These are phyloP conservation scores for Rhinichthys klamathensis DNA, from an alignment of 2,113 vertebrate genomes.

Conservation along the genomic window DNA sequence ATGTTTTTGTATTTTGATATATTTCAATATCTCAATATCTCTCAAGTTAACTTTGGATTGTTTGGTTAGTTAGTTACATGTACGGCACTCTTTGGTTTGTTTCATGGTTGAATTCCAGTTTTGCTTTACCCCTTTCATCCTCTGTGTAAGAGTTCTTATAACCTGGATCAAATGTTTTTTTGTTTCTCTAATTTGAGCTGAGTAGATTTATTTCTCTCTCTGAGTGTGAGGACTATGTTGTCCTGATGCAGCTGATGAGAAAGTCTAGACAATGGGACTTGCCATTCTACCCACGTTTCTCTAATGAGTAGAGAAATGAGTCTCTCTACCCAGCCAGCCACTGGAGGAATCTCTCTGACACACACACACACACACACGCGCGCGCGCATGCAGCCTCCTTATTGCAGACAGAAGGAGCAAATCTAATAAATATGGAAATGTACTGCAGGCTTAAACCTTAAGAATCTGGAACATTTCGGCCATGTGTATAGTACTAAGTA, in stretches of 20 bases:
- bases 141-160: neutral
- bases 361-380: conserved; percentile 10
- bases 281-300: conserved; percentile 74
- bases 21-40: neutral
- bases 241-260: conserved; percentile 33
- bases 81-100: neutral
- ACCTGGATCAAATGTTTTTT: neutral
- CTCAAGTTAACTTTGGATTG: neutral
- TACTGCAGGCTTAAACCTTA: neutral
- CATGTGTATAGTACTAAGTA: neutral
- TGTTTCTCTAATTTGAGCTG: neutral
- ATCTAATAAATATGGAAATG: conserved; percentile 55
- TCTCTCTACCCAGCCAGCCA: conserved; percentile 35
- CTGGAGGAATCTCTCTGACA: conserved; percentile 44
- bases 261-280: conserved; percentile 69
- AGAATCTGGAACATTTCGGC: neutral
- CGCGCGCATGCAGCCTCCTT: conserved; percentile 1
- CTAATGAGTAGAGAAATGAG: conserved; percentile 68
- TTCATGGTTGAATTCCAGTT: neutral
- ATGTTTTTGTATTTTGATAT: neutral
- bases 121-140: neutral
- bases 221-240: neutral
- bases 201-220: neutral
- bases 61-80: neutral
- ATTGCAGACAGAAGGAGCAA: conserved; percentile 49